Evolutionary conservation across 2,113 vertebrate species (phyloP), one percentile per base, ranked within the genome.

Genomic region (Nesoenas mayeri): DNA sequence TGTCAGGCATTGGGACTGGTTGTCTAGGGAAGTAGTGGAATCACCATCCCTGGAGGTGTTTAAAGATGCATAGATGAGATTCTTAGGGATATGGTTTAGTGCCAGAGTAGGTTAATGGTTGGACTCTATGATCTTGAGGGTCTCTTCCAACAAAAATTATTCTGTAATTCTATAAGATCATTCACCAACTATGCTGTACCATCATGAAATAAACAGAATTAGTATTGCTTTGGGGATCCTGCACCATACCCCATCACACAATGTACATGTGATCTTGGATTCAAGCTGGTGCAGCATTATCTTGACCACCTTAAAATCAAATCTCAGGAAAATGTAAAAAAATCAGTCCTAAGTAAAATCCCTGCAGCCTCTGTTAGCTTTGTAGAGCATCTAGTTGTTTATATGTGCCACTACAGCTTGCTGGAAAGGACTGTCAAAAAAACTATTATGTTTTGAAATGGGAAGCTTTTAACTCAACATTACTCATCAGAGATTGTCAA

Each of bases 401-500:
- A 80, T 40, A 58, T 4, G 7, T 42, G 42, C 12, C 47, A 69
- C 36, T 87, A 84, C 25, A 93, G 31, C 56, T 82, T 88, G 31
- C 53, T 89, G 40, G 15, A 67, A 94, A 71, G 50, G 29, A 79
- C 53, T 32, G 47, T 40, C 24, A 40, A 82, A 89, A 94, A 80
- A 70, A 19, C 25, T 5, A 40, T 18, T 51, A 32, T 56, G 22
- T 66, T 83, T 90, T 80, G 61, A 93, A 91, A 61, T 44, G 7
- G 14, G 5, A 96, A 13, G 6, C 77, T 92, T 96, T 91, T 71
- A 93, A 78, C 22, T 75, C 42, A 72, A 51, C 20, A 47, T 88
- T 70, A 88, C 31, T 89, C 29, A 69, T 70, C 70, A 58, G 44
- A 56, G n/a, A 62, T 24, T 31, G 26, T 61, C 1, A 77, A 79